Evolutionary conservation across 1,140 invertebrate genomes (phyloP).

Genomic region (Drosophila sproati): DNA sequence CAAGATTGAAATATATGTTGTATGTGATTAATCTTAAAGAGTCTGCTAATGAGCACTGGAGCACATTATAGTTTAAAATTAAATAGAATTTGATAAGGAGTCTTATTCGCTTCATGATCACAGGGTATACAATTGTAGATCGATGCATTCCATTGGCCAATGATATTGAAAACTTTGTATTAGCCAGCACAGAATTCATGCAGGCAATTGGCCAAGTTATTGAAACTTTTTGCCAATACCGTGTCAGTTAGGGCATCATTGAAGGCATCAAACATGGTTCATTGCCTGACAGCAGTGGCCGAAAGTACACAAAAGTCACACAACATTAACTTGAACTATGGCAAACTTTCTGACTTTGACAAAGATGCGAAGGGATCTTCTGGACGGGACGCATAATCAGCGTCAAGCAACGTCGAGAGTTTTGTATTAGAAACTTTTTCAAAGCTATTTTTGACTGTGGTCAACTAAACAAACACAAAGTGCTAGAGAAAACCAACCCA

Average conservation of each 20-base stretch:
- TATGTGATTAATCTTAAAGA: too few species aligned
- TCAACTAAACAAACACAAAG: conserved; percentile 81
- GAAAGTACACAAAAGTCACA: conserved; percentile 77
- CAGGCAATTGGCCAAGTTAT: conserved; percentile 73
- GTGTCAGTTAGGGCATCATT: conserved; percentile 56
- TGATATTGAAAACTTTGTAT: conserved; percentile 39
- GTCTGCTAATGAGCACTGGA: too few species aligned
- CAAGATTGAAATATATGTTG: too few species aligned
- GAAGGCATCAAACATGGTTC: conserved; percentile 62
- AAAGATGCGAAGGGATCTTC: conserved; percentile 64
- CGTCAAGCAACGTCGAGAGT: conserved; percentile 31
- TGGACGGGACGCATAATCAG: conserved; percentile 18
- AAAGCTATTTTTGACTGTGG: conserved; percentile 82
- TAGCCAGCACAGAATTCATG: conserved; percentile 35
- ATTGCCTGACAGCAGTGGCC: conserved; percentile 58
- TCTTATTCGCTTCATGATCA: too few species aligned
- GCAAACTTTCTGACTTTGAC: conserved; percentile 78
- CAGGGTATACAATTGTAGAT: background rate
- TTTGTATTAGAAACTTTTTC: conserved; percentile 63
- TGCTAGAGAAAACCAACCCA: conserved; percentile 14
- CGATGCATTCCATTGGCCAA: background rate
- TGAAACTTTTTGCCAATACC: conserved; percentile 66
- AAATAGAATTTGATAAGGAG: too few species aligned
- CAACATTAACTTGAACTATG: conserved; percentile 83
- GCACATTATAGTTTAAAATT: too few species aligned